Evolutionary conservation across 2,888 invertebrate species (phyloP), one percentile per base, ranked within the genome.

Genomic region (Pardosa pseudoannulata): DNA sequence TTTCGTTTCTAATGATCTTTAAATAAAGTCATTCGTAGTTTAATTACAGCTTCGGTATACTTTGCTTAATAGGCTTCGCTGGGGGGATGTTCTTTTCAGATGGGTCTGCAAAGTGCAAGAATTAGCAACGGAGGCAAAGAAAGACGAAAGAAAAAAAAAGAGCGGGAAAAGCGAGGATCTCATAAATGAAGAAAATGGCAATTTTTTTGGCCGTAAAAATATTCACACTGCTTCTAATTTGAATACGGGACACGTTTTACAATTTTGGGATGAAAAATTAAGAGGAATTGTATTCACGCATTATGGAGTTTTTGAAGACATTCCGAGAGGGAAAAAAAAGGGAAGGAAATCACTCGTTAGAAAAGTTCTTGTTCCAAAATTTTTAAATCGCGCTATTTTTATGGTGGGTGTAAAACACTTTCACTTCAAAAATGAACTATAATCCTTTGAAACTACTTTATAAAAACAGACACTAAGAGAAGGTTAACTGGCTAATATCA

Each of bases 1-100:
- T 83, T 83, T 83, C 83, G 83, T 83, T 83, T 78, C 83, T 83
- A 83, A 83, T 78, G 83, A 83, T 83, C 83, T 83, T 78, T 83
- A 83, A 83, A 83, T 83, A 83, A 83, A 83, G 67, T 76, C 76
- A 83, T 83, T 83, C 76, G 72, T 62, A 64, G 76, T 67, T 83
- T 78, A 83, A 83, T 83, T 72, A 72, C 56, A 19, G 71, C 50
- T n/a, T 65, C 56, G 23, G 23, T n/a, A 67, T 68, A 64, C 23
- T 75, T 67, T 28, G 7, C 29, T 70, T 76, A 75, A 75, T 75
- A 36, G 75, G 80, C 23, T 56, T 23, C 23, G 23, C 23, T 56
- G 19, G 19, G 23, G 36, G 56, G 23, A 56, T 19, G 23, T 56
- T 1, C 56, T 56, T 23, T 56, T 56, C 23, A 5, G 56, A 46